Base-by-base conservation (phyloP, 2,113 vertebrate species). In the Nettapus auritus region DNA sequence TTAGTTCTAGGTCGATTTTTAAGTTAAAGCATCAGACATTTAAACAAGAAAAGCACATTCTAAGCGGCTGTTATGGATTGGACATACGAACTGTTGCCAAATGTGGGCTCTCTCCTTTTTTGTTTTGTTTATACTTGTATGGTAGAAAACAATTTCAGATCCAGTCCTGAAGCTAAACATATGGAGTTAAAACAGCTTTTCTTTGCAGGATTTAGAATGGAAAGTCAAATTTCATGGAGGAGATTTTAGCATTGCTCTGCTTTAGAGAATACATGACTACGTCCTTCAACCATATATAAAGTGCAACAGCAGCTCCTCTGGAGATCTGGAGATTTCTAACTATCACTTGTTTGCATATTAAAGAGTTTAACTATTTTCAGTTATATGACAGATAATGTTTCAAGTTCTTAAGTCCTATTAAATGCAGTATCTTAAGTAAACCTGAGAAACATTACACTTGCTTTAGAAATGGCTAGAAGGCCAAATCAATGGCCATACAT, bases 1-100 rank as follows among this genome's bases (percentile, higher is more conserved):
- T 94, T 96, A 76, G n/a, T 96, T 95, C 91, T 92, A 93, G 78
- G 70, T 91, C 57, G 8, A 88, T 94, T 95, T 97, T 94, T 94
- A 97, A 89, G 78, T 91, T 92, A 88, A 93, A 96, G 36, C 29
- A 95, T 82, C 90, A 88, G 84, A 77, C 79, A 89, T 84, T 82
- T 48, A 22, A 48, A 31, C n/a, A 93, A 96, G 94, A 94, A 79
- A 50, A 23, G 25, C 87, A 71, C 77, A 90, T 86, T 94, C 44
- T 90, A 92, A 90, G 63, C 69, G 92, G 62, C 48, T 69, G 25
- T 88, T 94, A 88, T 17, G 81, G 77, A 71, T 36, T 76, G 67
- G 67, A 64, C 82, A 25, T 82, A 69, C 8, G 18, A 94, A 77
- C 17, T 57, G 17, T 52, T 90, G 33, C 50, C 31, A 95, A 69